These are phyloP conservation scores for Equus quagga DNA, from an alignment of 2,113 vertebrate genomes.

Conservation along the genomic window DNA sequence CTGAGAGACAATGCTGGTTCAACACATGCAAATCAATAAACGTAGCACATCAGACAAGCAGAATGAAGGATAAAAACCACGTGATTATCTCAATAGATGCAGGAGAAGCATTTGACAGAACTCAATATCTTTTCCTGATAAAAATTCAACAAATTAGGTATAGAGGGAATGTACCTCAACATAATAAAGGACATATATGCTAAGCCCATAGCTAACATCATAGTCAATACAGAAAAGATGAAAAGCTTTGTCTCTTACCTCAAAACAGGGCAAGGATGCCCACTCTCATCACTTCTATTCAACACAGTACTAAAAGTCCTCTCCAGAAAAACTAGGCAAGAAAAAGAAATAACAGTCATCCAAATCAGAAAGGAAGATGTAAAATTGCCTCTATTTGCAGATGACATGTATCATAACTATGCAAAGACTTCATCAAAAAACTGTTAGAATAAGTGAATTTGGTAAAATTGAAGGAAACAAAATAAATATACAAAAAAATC, in stretches of 20 bases:
- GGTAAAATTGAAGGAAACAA: too few relatives aligned
- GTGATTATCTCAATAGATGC: not conserved
- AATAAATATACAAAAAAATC: too few relatives aligned
- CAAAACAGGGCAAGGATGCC: not conserved
- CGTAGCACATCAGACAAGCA: not conserved
- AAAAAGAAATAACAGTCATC: too few relatives aligned
- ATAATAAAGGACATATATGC: not conserved
- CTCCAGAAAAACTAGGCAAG: too few relatives aligned
- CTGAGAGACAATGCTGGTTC: not conserved
- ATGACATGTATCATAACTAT: too few relatives aligned
- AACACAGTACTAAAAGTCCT: too few relatives aligned
- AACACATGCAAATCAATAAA: not conserved
- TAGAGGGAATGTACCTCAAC: not conserved
- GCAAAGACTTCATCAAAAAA: too few relatives aligned
- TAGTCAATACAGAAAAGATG: not conserved
- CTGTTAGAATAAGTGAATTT: too few relatives aligned
- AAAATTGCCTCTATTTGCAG: too few relatives aligned
- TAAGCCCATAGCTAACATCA: not conserved
- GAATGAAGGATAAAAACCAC: not conserved
- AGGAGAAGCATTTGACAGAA: not conserved
- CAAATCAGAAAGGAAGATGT: too few relatives aligned
- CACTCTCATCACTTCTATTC: not conserved
- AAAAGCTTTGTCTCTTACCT: not conserved
- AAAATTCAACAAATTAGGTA: not conserved
- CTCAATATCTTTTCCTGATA: not conserved